phyloP scores from a whole-genome alignment of 2,797 vertebrate genomes.

The Danionella dracula region DNA sequence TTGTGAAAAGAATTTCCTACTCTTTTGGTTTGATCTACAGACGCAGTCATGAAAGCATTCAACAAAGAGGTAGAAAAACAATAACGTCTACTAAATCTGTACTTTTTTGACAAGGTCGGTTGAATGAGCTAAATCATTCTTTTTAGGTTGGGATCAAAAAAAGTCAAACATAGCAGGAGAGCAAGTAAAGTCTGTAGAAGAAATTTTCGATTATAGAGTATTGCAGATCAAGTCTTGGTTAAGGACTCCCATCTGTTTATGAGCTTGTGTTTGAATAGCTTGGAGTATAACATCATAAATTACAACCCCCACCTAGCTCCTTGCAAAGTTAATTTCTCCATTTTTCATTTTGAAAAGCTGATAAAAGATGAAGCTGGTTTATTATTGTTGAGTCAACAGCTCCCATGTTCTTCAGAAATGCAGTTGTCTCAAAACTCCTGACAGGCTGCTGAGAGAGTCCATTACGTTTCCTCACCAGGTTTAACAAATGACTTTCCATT shows the following conservation, averaged over 20 bases:
- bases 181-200: background rate
- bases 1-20: conserved; percentile 23
- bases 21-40: conserved; percentile 51
- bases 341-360: conserved; percentile 16
- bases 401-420: conserved; percentile 46
- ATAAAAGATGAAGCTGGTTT: conserved; percentile 23
- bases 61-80: background rate
- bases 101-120: background rate
- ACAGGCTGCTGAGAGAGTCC: conserved; percentile 36
- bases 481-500: conserved; percentile 40
- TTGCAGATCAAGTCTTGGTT: background rate
- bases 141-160: conserved; percentile 3
- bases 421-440: conserved; percentile 39
- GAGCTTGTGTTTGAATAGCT: background rate
- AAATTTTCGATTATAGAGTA: background rate
- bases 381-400: conserved; percentile 26
- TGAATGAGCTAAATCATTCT: conserved; percentile 6
- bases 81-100: background rate
- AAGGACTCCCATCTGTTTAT: background rate
- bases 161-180: background rate
- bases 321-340: background rate
- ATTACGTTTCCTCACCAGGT: conserved; percentile 18
- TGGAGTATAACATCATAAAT: background rate
- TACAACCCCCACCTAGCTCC: background rate
- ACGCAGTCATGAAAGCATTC: conserved; percentile 19